phyloP scores from a whole-genome alignment of 2,797 vertebrate species.

The Limosa lapponica region DNA sequence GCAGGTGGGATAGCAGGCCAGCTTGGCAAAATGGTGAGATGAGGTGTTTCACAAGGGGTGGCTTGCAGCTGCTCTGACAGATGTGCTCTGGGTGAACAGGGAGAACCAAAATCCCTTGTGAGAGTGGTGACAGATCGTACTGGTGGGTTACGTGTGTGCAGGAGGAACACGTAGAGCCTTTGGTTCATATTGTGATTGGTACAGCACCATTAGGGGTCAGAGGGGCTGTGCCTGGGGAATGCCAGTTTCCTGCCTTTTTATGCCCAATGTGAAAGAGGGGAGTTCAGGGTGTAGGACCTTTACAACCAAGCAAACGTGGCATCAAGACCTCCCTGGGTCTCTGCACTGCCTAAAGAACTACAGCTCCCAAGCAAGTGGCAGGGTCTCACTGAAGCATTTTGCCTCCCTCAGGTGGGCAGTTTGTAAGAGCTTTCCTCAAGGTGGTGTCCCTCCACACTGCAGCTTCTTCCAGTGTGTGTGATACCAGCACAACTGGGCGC shows the following conservation, averaged over 20 bases:
- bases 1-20: background rate
- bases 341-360: background rate
- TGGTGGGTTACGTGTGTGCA: rapidly evolving
- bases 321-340: rapidly evolving
- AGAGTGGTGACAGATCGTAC: background rate
- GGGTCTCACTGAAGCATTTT: background rate
- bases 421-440: background rate
- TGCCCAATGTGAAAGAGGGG: background rate
- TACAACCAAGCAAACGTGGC: background rate
- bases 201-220: background rate
- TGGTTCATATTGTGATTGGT: background rate
- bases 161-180: background rate
- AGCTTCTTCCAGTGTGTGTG: background rate
- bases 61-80: background rate
- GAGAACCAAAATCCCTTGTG: background rate
- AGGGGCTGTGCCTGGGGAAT: background rate
- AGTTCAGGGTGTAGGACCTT: background rate
- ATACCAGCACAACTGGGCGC: background rate
- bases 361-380: background rate
- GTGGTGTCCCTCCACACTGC: background rate
- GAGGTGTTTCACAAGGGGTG: background rate
- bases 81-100: background rate
- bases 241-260: background rate
- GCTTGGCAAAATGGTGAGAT: background rate
- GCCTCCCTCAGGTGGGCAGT: background rate